Evolutionary conservation across 2,888 invertebrate species (phyloP), one percentile per base, ranked within the genome.

Genomic region (Cantharis rufa): DNA sequence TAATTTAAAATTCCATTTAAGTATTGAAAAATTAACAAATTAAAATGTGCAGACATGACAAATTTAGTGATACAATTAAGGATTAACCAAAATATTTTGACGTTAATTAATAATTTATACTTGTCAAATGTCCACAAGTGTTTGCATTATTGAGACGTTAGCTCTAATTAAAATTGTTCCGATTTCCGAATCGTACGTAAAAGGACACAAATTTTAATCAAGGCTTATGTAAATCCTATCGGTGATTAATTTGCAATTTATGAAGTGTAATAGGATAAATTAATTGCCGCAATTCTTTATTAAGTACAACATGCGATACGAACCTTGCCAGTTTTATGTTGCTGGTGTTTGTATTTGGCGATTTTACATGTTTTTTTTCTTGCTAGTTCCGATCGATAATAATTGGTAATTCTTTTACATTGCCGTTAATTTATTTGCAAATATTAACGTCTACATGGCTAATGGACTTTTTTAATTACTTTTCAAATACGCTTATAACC

Each of bases 181-280:
- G 62, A 62, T 18, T 18, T 73, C 62, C 69, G 69, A 69, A 73
- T 69, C 69, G 24, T 32, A 74, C 62, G 69, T 63, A 71, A 75
- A 72, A 73, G 76, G 70, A 72, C 70, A 64, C 63, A 66, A 61
- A 63, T 27, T 73, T 24, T 18, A 66, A 70, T 72, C 76, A 73
- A 73, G 76, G 76, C 73, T 73, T 73, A 76, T 76, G 73, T 76
- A 73, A 76, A 76, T 76, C 71, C 74, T 71, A 27, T 11, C 16
- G 18, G 61, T 27, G 71, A 71, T 75, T 75, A 75, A 75, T 72
- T 76, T 73, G 70, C 71, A 27, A 69, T 69, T 70, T 71, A 69
- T 76, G 72, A 66, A 63, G 72, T 72, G 69, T 75, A 75, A 76
- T 76, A 62, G 72, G 72, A 69, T 72, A 76, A 73, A 73, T 73